These are phyloP conservation scores for Leptodactylus fallax DNA, from an alignment of 2,797 vertebrate species.

Conservation along the genomic window DNA sequence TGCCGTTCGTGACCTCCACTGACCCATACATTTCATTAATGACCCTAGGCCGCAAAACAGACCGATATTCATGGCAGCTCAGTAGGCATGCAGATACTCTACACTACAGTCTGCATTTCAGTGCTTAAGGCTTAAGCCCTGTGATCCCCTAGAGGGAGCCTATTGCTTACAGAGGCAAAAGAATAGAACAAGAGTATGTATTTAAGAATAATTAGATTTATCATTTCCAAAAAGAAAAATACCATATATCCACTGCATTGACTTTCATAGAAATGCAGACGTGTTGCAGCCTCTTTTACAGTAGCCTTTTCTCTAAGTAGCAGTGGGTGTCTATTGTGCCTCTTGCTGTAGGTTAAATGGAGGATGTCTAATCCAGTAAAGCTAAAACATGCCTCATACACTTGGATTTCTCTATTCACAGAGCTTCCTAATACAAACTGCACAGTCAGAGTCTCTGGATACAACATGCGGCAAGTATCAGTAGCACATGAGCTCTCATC, in stretches of 20 bases:
- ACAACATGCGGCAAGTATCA: background rate
- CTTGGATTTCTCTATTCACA: conserved; percentile 10
- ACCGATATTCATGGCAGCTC: too few species aligned
- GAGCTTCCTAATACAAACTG: background rate
- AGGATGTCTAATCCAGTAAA: conserved; percentile 3
- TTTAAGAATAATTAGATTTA: background rate
- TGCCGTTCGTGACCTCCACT: too few species aligned
- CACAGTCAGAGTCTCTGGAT: background rate
- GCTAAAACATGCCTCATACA: background rate
- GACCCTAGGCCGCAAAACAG: too few species aligned
- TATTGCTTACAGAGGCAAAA: too few species aligned
- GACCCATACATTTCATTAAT: too few species aligned
- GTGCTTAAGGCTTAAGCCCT: too few species aligned
- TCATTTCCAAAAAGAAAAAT: too few species aligned
- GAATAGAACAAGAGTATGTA: too few species aligned
- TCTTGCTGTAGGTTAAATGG: background rate
- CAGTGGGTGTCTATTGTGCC: background rate
- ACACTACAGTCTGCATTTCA: too few species aligned
- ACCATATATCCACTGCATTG: background rate
- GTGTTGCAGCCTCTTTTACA: background rate
- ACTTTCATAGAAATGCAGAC: background rate
- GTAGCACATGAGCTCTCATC: background rate
- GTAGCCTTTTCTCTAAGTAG: background rate
- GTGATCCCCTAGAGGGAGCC: too few species aligned
- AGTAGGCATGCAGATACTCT: too few species aligned